These are phyloP conservation scores for Danio choprae DNA, from an alignment of 2,797 vertebrate species.

Conservation along the genomic window DNA sequence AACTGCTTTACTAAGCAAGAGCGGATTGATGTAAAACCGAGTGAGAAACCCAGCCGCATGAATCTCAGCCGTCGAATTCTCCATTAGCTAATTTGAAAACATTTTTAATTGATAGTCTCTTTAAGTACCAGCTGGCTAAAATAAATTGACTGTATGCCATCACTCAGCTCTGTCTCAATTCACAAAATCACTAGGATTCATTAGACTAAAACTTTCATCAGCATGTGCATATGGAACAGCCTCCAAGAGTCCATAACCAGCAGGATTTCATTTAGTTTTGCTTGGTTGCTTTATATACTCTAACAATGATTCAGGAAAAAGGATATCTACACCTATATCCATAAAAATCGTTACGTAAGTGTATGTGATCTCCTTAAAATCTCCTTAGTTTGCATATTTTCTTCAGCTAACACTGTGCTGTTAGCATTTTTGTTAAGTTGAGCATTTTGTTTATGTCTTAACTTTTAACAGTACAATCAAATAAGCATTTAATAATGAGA, in stretches of 20 bases:
- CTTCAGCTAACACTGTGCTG: background rate
- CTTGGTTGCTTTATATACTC: constrained; percentile 3
- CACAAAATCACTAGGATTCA: constrained; percentile 36
- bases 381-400: background rate
- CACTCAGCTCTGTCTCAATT: constrained; percentile 8
- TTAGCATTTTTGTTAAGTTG: constrained; percentile 7
- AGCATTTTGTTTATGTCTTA: background rate
- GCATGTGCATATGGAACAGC: background rate
- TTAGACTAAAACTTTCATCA: background rate
- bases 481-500: background rate
- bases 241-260: background rate
- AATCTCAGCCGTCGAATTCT: constrained; percentile 35
- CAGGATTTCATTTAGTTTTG: background rate
- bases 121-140: constrained; percentile 43
- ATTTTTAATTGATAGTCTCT: constrained; percentile 58
- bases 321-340: background rate
- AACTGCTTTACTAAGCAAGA: constrained; percentile 46
- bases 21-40: constrained; percentile 19
- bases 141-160: constrained; percentile 30
- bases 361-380: background rate
- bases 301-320: background rate
- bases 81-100: constrained; percentile 72
- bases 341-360: background rate
- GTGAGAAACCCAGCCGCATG: constrained; percentile 47
- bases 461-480: background rate